Percentiles rank a stretch among this genome's conserved stretches.
Evolutionary conservation across 2,888 invertebrate genomes (phyloP).

Genomic region (Bombylius major): DNA sequence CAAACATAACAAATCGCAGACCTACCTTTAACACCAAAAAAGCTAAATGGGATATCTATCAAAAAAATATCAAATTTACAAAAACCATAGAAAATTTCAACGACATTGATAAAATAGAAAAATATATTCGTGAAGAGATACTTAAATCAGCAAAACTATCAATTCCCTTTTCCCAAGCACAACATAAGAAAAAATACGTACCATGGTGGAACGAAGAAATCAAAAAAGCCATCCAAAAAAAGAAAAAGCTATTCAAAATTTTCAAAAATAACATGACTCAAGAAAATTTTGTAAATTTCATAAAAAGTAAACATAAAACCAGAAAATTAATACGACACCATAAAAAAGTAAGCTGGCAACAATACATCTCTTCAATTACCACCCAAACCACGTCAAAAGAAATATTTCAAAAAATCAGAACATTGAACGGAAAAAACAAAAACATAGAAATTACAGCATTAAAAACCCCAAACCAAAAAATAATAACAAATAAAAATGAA

Average conservation of each 20-base stretch:
- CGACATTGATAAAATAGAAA: not conserved
- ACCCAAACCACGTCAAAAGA: not conserved
- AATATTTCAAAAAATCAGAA: not conserved
- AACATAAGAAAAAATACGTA: not conserved
- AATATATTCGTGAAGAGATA: not conserved
- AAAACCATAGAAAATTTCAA: not conserved
- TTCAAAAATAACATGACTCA: not conserved
- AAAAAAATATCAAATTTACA: not conserved
- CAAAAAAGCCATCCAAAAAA: not conserved
- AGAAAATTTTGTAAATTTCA: not conserved
- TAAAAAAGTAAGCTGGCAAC: not conserved
- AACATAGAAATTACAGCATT: too few species aligned
- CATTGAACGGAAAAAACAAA: too few species aligned
- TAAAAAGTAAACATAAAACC: not conserved
- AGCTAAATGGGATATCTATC: not conserved
- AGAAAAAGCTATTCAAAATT: not conserved
- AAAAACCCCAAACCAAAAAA: too few species aligned
- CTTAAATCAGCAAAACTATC: not conserved
- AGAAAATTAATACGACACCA: not conserved
- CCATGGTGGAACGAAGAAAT: not conserved
- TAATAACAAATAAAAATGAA: too few species aligned
- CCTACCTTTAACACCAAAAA: not conserved
- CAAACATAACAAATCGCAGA: not conserved
- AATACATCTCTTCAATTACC: not conserved
- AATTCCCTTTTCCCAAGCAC: not conserved